A percentile compares a stretch with the other conserved stretches of the same genome.
These are phyloP conservation scores for Sipha maydis DNA, from an alignment of 2,888 invertebrate genomes.

Conservation along the genomic window DNA sequence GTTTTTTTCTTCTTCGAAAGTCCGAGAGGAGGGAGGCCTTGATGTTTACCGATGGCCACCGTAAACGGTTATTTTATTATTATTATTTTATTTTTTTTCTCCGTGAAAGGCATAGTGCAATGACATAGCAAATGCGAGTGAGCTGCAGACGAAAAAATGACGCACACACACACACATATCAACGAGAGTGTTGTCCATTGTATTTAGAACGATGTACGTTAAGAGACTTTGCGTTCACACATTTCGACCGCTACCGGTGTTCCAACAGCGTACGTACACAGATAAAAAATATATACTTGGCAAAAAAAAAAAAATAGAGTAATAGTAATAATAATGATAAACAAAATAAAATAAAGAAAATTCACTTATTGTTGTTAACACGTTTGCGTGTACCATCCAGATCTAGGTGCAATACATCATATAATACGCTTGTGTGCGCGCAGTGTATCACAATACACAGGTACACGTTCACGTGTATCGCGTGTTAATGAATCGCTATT, in stretches of 20 bases:
- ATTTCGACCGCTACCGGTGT: constrained; percentile 56
- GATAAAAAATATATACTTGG: background rate
- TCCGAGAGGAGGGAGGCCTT: constrained; percentile 38
- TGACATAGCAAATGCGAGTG: constrained; percentile 44
- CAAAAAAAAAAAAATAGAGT: no score
- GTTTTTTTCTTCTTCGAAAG: constrained; percentile 53
- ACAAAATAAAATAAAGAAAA: constrained; percentile 21
- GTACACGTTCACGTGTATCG: constrained; percentile 26
- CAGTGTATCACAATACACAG: background rate
- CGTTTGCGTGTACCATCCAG: background rate
- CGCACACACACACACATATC: constrained; percentile 11
- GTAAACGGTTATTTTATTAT: constrained; percentile 55
- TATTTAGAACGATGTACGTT: constrained; percentile 37
- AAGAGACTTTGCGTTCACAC: constrained; percentile 53
- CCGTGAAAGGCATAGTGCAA: constrained; percentile 55
- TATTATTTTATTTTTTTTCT: constrained; percentile 25
- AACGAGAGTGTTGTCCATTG: constrained; percentile 19
- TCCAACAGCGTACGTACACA: background rate
- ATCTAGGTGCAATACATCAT: background rate
- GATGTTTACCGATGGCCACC: constrained; percentile 62
- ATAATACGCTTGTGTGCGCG: background rate
- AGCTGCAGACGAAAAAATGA: constrained; percentile 26
- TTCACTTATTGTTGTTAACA: constrained; percentile 24
- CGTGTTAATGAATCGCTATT: constrained; percentile 54
- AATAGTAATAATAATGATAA: background rate